phyloP scores from a whole-genome alignment of 2,888 invertebrate species.

The Dryobota labecula region DNA sequence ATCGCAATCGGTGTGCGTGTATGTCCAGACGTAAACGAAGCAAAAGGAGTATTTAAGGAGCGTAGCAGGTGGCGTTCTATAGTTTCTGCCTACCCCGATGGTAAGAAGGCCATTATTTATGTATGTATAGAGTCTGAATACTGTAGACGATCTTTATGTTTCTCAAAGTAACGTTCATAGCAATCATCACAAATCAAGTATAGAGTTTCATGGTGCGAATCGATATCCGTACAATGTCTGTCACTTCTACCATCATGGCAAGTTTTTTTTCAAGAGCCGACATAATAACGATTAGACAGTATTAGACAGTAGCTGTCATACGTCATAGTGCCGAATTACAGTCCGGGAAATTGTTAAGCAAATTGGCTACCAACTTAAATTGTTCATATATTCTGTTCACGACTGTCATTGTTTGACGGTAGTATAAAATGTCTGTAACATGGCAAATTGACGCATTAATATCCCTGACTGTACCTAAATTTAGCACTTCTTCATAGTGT shows the following conservation, averaged over 20 bases:
- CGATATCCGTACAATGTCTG: constrained; percentile 74
- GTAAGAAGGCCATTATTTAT: too few species aligned
- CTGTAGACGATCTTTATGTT: constrained; percentile 46
- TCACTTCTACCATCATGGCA: constrained; percentile 47
- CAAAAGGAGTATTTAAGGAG: too few species aligned
- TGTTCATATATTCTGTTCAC: not conserved
- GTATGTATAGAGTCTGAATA: too few species aligned
- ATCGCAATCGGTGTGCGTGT: too few species aligned
- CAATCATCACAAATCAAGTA: constrained; percentile 73
- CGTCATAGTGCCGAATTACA: too few species aligned
- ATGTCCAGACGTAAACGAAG: too few species aligned
- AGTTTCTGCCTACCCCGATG: too few species aligned
- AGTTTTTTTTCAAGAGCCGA: constrained; percentile 18
- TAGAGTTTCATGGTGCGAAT: constrained; percentile 68
- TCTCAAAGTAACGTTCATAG: constrained; percentile 58
- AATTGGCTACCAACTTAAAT: not conserved
- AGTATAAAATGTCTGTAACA: not conserved
- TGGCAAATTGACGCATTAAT: not conserved
- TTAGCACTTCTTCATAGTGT: not conserved
- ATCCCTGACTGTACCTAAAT: not conserved
- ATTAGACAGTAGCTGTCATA: too few species aligned
- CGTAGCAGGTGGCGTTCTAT: too few species aligned
- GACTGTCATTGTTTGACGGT: too few species aligned
- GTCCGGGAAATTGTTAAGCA: not conserved
- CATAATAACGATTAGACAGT: not conserved